These are phyloP conservation scores for Sceloporus undulatus DNA, from an alignment of 2,113 vertebrate genomes.

Conservation along the genomic window DNA sequence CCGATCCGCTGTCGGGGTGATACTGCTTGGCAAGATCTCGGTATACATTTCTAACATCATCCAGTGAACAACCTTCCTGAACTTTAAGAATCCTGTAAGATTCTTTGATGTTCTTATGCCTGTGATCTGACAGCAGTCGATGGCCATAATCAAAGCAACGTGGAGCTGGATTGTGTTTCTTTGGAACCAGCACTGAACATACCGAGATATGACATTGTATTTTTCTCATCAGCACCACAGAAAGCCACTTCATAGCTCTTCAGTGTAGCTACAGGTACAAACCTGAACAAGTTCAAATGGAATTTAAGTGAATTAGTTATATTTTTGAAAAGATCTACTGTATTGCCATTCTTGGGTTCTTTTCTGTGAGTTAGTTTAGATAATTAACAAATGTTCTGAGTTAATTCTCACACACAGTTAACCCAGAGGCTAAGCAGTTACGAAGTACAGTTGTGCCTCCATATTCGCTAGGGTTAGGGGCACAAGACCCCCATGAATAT, in stretches of 20 bases:
- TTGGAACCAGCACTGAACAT: conserved; percentile 46
- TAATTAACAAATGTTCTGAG: neutral
- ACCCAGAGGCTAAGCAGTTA: too few relatives aligned
- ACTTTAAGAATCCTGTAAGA: conserved; percentile 80
- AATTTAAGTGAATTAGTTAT: neutral
- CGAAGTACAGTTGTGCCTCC: neutral
- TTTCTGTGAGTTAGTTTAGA: conserved; percentile 1
- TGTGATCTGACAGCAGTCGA: conserved; percentile 70
- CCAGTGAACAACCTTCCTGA: conserved; percentile 78
- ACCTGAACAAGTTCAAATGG: neutral
- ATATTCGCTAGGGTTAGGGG: too few relatives aligned
- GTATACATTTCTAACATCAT: conserved; percentile 87
- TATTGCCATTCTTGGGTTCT: neutral
- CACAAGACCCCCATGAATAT: too few relatives aligned
- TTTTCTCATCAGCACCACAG: conserved; percentile 52
- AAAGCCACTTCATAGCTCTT: conserved; percentile 51
- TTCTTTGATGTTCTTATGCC: conserved; percentile 62
- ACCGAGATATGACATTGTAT: conserved; percentile 44
- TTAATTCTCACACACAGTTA: too few relatives aligned
- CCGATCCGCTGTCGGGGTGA: conserved; percentile 89
- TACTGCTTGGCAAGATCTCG: conserved; percentile 88
- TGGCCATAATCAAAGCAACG: conserved; percentile 36
- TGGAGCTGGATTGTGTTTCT: conserved; percentile 46
- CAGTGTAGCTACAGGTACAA: conserved; percentile 62
- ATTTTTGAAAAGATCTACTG: conserved; percentile 1